Evolutionary conservation across 2,888 invertebrate genomes (phyloP).

Genomic region (Macrosiphum euphorbiae): DNA sequence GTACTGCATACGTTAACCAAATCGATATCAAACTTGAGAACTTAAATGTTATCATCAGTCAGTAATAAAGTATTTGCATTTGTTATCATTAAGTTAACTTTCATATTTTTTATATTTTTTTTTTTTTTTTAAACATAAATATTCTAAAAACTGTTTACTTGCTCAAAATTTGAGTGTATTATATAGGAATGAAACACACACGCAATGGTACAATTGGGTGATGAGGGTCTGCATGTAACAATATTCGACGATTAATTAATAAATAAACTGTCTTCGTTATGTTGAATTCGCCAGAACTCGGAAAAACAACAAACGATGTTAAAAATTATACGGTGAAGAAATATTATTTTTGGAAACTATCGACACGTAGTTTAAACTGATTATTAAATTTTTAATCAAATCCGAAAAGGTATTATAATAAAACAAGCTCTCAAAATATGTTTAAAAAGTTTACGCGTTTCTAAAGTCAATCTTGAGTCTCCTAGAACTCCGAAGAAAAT

Average conservation of each 20-base stretch:
- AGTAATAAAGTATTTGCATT: not conserved
- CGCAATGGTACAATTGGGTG: not conserved
- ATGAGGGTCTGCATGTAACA: not conserved
- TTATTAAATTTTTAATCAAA: not conserved
- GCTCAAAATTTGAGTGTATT: not conserved
- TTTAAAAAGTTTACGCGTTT: not conserved
- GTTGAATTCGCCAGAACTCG: not conserved
- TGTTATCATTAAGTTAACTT: not conserved
- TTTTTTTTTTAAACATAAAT: not conserved
- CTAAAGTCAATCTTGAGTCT: not conserved
- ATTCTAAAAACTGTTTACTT: not conserved
- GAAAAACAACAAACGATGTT: not conserved
- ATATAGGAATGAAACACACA: not conserved
- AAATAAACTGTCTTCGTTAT: not conserved
- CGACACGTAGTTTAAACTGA: not conserved
- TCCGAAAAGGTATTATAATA: not conserved
- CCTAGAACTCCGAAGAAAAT: not conserved
- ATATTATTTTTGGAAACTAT: not conserved
- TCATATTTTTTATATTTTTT: not conserved
- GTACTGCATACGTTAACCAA: not conserved
- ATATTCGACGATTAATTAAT: not conserved
- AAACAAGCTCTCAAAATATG: not conserved
- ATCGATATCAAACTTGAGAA: not conserved
- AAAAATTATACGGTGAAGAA: not conserved
- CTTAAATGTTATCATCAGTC: not conserved